These are phyloP conservation scores for Pristiophorus japonicus DNA, from an alignment of 2,113 vertebrate genomes.

Conservation along the genomic window DNA sequence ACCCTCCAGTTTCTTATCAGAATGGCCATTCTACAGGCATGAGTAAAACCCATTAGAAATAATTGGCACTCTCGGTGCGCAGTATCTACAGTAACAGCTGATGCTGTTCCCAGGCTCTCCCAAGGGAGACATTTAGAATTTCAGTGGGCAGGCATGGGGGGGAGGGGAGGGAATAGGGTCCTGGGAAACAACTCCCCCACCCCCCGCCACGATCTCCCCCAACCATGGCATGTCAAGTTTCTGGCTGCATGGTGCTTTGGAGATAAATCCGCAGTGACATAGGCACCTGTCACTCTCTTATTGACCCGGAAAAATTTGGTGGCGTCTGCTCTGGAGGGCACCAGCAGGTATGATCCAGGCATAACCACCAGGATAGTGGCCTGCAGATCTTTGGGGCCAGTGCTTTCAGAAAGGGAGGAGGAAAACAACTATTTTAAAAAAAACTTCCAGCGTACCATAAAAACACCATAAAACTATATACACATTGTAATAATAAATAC, in stretches of 20 bases:
- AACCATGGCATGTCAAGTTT: background rate
- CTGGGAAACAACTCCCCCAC: background rate
- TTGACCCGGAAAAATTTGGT: background rate
- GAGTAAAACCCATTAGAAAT: background rate
- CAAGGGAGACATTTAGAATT: background rate
- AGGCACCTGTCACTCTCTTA: background rate
- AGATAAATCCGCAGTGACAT: background rate
- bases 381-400: background rate
- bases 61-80: background rate
- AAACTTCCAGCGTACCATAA: too few relatives aligned
- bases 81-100: background rate
- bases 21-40: background rate
- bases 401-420: background rate
- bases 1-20: background rate
- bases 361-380: too few relatives aligned
- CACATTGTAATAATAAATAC: background rate
- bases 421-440: background rate
- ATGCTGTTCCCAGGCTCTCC: background rate
- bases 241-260: background rate
- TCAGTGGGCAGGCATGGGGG: background rate
- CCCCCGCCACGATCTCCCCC: too few relatives aligned
- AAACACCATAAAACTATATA: background rate
- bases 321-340: background rate
- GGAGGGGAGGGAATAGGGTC: background rate
- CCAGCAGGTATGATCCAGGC: background rate